Conservation (phyloP, 2,113 vertebrate species). For the Pygoscelis adeliae region DNA sequence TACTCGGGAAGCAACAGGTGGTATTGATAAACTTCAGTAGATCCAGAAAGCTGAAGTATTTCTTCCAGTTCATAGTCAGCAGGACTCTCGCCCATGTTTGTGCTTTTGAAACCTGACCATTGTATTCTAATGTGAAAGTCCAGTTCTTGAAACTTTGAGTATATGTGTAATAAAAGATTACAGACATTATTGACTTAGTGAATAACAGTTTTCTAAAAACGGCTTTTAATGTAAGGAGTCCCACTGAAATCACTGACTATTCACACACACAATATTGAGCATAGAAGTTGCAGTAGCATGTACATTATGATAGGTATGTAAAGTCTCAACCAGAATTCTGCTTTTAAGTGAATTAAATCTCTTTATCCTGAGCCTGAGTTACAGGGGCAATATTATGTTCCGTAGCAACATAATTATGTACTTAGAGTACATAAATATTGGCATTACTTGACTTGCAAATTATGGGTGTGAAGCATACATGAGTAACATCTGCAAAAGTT, state of each 20-base stretch:
- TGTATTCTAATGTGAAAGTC: background rate
- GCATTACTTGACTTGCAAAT: slow-evolving; percentile 55
- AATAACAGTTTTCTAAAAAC: background rate
- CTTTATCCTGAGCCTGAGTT: background rate
- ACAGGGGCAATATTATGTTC: background rate
- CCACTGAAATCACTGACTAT: background rate
- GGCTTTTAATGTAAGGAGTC: background rate
- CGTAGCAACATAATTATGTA: slow-evolving; percentile 13
- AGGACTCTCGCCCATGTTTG: accelerated
- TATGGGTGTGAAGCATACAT: slow-evolving; percentile 37
- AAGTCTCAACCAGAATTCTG: background rate
- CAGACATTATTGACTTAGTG: background rate
- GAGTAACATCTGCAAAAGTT: slow-evolving; percentile 51
- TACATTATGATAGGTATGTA: background rate
- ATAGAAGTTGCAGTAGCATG: background rate
- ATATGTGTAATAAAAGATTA: background rate
- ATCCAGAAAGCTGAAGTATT: background rate
- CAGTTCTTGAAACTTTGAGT: background rate
- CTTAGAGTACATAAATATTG: slow-evolving; percentile 44
- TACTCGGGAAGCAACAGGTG: background rate
- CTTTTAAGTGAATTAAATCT: background rate
- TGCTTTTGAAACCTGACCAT: background rate
- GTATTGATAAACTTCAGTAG: background rate
- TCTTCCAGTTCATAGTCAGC: background rate
- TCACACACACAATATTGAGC: background rate